Evolutionary conservation across 1,140 invertebrate genomes (phyloP), one percentile per base, ranked within the genome.

Genomic region (Hyles vespertilio): DNA sequence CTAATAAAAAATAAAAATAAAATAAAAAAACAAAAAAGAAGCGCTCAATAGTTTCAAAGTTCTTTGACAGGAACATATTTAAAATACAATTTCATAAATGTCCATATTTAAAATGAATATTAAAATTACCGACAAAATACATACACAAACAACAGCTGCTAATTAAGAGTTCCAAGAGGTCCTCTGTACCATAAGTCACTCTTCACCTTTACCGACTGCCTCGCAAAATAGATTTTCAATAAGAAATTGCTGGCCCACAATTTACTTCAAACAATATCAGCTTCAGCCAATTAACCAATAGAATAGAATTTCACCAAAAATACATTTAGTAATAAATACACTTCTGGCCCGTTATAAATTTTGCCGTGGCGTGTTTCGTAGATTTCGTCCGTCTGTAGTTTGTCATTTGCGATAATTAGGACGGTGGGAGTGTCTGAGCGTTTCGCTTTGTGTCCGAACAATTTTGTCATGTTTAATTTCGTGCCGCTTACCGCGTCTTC

Each of bases 391-490:
- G 59, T 67, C 72, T 79, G 77, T 75, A 74, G 61, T 72, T 69
- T 73, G 69, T 80, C 77, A 72, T 72, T 68, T 62, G 44, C 62
- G 61, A 67, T 83, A 81, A 81, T 83, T 81, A 81, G 72, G 70
- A 66, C 60, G 5, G 58, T 63, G 65, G 61, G 67, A 73, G 67
- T 69, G 72, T 77, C 67, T 56, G 57, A 66, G 55, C 59, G 54
- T 74, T 81, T 79, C 73, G 73, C 70, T 81, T 73, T 68, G 72
- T 72, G 74, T 79, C 75, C 59, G 69, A 70, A 65, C 70, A 78
- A 81, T 78, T 79, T 77, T 74, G 74, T 79, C 71, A 72, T 73
- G 74, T 79, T 82, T 74, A 80, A 78, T 81, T 77, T 81, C 71
- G 74, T 64, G 68, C 64, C 69, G 68, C 52, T 69, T 64, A 62